phyloP scores from a whole-genome alignment of 1,140 invertebrate species.

The Leptestheria dahalacensis region DNA sequence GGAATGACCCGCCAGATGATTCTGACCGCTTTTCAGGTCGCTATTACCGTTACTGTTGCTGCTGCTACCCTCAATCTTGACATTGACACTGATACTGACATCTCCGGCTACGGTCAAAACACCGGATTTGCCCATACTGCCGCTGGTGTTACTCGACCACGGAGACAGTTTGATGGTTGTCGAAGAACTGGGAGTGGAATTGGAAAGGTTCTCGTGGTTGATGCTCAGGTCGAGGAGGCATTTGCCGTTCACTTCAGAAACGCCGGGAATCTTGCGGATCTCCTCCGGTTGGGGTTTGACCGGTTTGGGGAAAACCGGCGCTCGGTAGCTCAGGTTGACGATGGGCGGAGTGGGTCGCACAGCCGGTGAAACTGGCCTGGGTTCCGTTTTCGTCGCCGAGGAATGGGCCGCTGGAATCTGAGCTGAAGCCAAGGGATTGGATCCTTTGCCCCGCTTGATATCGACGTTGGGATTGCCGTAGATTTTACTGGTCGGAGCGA shows the following conservation, averaged over 20 bases:
- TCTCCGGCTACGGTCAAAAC: neutral
- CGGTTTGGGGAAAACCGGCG: neutral
- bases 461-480: conserved; percentile 12
- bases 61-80: neutral
- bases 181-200: neutral
- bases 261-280: neutral
- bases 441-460: neutral
- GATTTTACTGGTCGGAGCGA: conserved; percentile 1
- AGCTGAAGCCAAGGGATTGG: neutral
- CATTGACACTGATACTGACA: conserved; percentile 12
- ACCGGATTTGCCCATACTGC: neutral
- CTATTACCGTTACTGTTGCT: neutral
- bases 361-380: neutral
- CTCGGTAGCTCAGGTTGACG: neutral
- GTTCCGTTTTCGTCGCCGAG: neutral
- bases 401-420: conserved; percentile 1
- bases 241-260: neutral
- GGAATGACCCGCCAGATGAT: conserved; percentile 10
- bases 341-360: neutral
- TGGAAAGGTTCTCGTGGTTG: neutral
- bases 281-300: neutral
- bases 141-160: neutral
- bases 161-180: neutral
- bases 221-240: neutral
- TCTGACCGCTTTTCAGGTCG: neutral